A percentile compares a stretch with the other conserved stretches of the same genome.
Evolutionary conservation across 2,888 invertebrate species (phyloP).

Genomic region (Amphipyra tragopoginis): DNA sequence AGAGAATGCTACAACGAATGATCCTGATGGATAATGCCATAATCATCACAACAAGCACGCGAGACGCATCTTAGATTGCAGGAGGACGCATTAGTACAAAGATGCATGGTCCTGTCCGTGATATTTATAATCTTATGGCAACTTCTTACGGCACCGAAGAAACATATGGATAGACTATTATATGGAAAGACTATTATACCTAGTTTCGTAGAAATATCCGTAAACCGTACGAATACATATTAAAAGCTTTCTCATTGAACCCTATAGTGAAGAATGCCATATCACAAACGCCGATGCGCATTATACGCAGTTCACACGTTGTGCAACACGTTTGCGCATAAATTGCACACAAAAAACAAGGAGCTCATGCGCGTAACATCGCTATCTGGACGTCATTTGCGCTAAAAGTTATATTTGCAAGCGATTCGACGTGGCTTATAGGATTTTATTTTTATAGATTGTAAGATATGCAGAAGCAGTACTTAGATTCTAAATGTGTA

Average conservation of each 20-base stretch:
- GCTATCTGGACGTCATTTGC: constrained; percentile 24
- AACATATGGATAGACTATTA: too few species aligned
- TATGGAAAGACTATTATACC: too few species aligned
- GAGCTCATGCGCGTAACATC: constrained; percentile 23
- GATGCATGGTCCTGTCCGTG: constrained; percentile 3
- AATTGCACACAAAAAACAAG: constrained; percentile 50
- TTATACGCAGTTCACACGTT: constrained; percentile 42
- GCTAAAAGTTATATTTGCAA: constrained; percentile 34
- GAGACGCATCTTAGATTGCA: constrained; percentile 40
- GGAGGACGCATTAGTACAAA: constrained; percentile 29
- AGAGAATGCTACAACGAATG: neutral
- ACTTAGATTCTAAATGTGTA: constrained; percentile 32
- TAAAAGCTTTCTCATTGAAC: constrained; percentile 27
- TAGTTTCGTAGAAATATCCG: neutral
- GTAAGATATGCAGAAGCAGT: constrained; percentile 17
- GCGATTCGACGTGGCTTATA: constrained; percentile 4
- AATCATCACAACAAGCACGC: constrained; percentile 35
- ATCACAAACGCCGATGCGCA: constrained; percentile 25
- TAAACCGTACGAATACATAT: neutral
- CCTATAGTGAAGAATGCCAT: constrained; percentile 20
- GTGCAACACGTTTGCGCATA: constrained; percentile 33
- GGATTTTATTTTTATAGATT: constrained; percentile 34
- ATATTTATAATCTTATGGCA: constrained; percentile 26
- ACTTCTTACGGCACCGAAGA: neutral
- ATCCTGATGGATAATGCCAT: constrained; percentile 24